Evolutionary conservation across 1,140 invertebrate species (phyloP), one percentile per base, ranked within the genome.

Genomic region (Helicorthomorpha holstii): DNA sequence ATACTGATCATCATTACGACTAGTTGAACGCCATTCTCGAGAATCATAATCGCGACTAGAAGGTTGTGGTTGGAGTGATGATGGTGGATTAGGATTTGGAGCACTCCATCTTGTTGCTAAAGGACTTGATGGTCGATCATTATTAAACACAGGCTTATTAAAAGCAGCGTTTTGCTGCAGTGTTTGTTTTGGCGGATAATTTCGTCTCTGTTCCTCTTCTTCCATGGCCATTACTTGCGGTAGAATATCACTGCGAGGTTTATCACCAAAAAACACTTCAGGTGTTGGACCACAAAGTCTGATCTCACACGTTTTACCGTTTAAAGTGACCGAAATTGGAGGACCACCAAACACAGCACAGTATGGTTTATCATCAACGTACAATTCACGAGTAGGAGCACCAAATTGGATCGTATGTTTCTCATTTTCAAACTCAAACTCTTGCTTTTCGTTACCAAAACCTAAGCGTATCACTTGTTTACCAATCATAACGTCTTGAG

Each of bases 311-410:
- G 78, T 70, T 56, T 82, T 79, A 0, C 83, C 84, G 59, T 83
- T 79, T 14, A 98, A 65, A 10, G 85, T 79, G n/a, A 95, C 78
- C 16, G 73, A 73, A 3, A 93, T 77, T 1, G 86, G 80, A 41
- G 86, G 81, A 2, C 90, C 90, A 48, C 90, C 91, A 66, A 97
- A 95, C 57, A 82, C 85, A 61, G 86, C 85, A 61, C 90, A 84
- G 60, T 87, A 92, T 26, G 59, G 49, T 25, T 56, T 72, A 21
- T 81, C 82, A 65, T 96, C 85, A 25, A 97, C 80, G 57, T 82
- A 90, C 1, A 98, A 69, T 65, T 97, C 92, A 49, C 89, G 73
- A 0, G 88, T 91, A 0, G 92, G 92, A 22, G 83, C 85, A 29
- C 94, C 93, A 54, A 97, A 82, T 58, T 82, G 75, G 27, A 98